A percentile compares a stretch with the other conserved stretches of the same genome.
Evolutionary conservation across 2,797 vertebrate genomes (phyloP).

Genomic region (Anabas testudineus): DNA sequence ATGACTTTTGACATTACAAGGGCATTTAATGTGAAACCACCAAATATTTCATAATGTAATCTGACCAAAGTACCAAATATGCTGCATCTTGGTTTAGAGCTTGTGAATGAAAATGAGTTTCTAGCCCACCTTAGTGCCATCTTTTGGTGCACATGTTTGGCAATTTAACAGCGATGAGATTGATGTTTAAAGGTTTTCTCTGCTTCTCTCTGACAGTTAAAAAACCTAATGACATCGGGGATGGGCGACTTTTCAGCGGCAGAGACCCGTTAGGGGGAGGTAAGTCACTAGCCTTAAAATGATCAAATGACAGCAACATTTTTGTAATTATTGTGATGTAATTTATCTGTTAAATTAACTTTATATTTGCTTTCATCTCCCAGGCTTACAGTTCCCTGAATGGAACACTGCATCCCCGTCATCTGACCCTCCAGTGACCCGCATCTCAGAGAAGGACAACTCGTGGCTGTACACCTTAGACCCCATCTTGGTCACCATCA

Average conservation of each 20-base stretch:
- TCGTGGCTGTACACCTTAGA: conserved; percentile 96
- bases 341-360: neutral
- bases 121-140: too few relatives aligned
- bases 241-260: conserved; percentile 76
- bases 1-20: neutral
- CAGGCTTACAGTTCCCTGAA: conserved; percentile 84
- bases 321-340: too few relatives aligned
- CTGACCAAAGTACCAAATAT: neutral
- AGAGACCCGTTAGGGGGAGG: conserved; percentile 74
- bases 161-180: neutral
- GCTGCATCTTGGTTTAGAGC: neutral
- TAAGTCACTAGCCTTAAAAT: conserved; percentile 57
- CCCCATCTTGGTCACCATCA: conserved; percentile 98
- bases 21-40: neutral
- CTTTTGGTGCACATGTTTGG: neutral
- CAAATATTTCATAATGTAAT: neutral
- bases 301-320: too few relatives aligned
- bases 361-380: conserved; percentile 7
- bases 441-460: conserved; percentile 91
- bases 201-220: conserved; percentile 77
- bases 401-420: conserved; percentile 88
- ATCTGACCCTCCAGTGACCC: conserved; percentile 86
- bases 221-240: conserved; percentile 73
- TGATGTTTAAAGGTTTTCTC: conserved; percentile 40
- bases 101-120: neutral